Conservation (phyloP, 2,113 vertebrate species). For the Entelurus aequoreus region DNA sequence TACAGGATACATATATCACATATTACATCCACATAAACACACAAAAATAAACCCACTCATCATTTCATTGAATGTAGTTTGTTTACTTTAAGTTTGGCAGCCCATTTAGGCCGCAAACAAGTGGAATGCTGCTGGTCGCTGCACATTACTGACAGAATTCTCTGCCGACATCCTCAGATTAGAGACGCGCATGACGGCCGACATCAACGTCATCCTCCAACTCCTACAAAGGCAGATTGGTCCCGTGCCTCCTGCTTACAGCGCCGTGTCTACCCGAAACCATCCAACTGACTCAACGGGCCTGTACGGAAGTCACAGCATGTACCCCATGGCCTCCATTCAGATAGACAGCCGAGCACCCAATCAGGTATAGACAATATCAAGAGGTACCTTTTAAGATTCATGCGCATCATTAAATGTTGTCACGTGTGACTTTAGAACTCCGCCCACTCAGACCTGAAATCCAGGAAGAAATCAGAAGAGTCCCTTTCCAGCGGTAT, state of each 20-base stretch:
- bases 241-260: conserved; percentile 81
- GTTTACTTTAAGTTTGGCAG: background rate
- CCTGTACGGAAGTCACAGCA: conserved; percentile 69
- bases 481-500: conserved; percentile 70
- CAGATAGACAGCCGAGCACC: conserved; percentile 44
- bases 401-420: background rate
- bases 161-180: conserved; percentile 68
- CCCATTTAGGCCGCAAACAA: no score
- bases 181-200: conserved; percentile 88
- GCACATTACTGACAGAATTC: background rate
- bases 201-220: conserved; percentile 88
- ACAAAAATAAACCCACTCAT: no score
- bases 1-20: no score
- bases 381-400: background rate
- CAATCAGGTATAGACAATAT: conserved; percentile 68
- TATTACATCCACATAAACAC: no score
- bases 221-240: conserved; percentile 86
- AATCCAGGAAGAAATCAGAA: conserved; percentile 65
- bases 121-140: no score
- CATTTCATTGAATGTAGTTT: no score
- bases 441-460: conserved; percentile 59
- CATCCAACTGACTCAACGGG: conserved; percentile 60
- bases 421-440: conserved; percentile 32
- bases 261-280: conserved; percentile 72
- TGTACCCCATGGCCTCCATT: conserved; percentile 46